Base-by-base conservation (phyloP, 1,140 invertebrate genomes). In the Danaus melanippus region DNA sequence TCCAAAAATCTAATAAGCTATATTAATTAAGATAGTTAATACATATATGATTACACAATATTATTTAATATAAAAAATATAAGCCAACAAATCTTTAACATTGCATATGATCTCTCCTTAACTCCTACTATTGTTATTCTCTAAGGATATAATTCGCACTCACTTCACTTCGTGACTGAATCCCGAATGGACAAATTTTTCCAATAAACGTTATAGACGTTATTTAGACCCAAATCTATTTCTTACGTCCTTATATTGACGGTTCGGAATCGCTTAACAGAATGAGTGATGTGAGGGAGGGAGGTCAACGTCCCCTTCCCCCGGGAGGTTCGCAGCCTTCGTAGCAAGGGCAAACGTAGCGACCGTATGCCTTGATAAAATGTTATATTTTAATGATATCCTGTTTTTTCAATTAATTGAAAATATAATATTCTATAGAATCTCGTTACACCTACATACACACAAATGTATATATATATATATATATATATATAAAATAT, bases 141-240 rank as follows among this genome's bases (percentile, higher is more conserved):
- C 50, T 53, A 63, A 71, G 60, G 58, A 69, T 74, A 79, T 70
- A 79, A 80, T 71, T 77, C 66, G 57, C 71, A 78, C 69, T 66
- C 64, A 76, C 69, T 67, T 70, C 69, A 62, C 71, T 75, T 66
- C 64, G 67, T 67, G 68, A 74, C 73, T 77, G 67, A 73, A 74
- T 76, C 64, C 67, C 69, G 66, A 74, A 78, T 73, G 66, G 68
- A 68, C 67, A 74, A 69, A 71, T 78, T 79, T 79, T 81, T 72
- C 74, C 69, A 69, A 76, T 77, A 79, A 80, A 70, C 65, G 61
- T 77, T 65, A 32, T 32, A 32, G 21, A 32, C 21, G 21, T 32
- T 32, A 32, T 32, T 32, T 32, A 32, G 21, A 32, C 21, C 21
- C 21, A 32, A 32, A 32, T 32, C 21, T 32, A 32, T 32, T 32